Base-by-base conservation (phyloP, 2,888 invertebrate species). In the Odontocerum albicorne region DNA sequence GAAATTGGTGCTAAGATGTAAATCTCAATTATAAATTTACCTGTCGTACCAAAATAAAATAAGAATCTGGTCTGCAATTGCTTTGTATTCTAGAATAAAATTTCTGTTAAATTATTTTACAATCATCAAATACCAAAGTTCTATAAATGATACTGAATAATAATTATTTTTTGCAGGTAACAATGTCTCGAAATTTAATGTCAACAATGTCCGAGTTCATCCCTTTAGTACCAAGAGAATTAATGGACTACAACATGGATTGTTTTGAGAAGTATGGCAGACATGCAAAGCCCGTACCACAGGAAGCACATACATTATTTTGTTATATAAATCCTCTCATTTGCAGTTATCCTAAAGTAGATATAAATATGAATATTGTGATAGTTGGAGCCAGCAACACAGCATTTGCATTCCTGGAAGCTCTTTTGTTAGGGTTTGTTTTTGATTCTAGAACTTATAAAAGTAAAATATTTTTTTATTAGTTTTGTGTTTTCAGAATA, bases 361-460 rank as follows among this genome's bases (percentile, higher is more conserved):
- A 74, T 32, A 72, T 85, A 6, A 85, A 85, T 60, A 73, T 71
- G 10, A 79, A 77, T 63, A 82, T 88, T 33, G 82, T 87, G 1
- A 79, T 88, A 0, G 79, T 87, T 0, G 86, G 87, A 0, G 82
- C 82, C 1, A 85, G 87, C 51, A 75, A 82, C 15, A 82, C 83
- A 0, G 83, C 83, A 0, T 67, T 86, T 0, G 72, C 85, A 0
- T 86, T 87, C 63, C 63, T 86, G 17, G 85, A 86, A 64, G 69
- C 76, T 12, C 67, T 88, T 12, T 67, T 84, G 13, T 74, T 81
- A 64, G 80, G 79, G 77, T 81, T 66, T 27, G 44, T 21, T 12
- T n/a, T 7, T 4, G 7, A 35, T 35, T 8, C 39, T 19, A 39
- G 4, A 10, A 35, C 12, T 4, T 4, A 35, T 35, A 10, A n/a